Evolutionary conservation across 2,888 invertebrate species (phyloP).

Genomic region (Augiades crinisus): DNA sequence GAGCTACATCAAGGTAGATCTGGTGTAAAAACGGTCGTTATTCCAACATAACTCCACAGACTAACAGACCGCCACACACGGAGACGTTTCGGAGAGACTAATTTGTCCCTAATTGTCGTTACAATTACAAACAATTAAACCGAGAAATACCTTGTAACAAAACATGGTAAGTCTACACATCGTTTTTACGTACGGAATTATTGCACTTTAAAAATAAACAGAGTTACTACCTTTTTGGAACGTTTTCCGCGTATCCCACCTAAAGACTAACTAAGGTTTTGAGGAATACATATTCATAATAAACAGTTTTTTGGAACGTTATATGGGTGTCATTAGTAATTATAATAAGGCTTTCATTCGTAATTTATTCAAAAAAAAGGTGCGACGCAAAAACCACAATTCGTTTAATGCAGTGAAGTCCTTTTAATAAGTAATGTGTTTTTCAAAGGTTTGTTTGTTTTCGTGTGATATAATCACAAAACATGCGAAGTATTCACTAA

Average conservation of each 20-base stretch:
- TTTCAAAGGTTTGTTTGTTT: too few species aligned
- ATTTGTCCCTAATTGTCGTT: conserved; percentile 50
- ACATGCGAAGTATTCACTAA: too few species aligned
- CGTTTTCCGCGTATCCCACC: conserved; percentile 17
- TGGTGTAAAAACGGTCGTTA: conserved; percentile 13
- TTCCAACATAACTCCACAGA: conserved; percentile 9
- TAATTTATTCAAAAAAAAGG: too few species aligned
- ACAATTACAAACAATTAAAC: conserved; percentile 37
- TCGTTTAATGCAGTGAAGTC: too few species aligned
- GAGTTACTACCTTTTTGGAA: conserved; percentile 20
- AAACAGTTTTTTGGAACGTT: background rate
- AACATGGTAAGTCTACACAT: conserved; percentile 7
- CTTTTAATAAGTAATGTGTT: too few species aligned
- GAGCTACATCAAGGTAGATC: background rate
- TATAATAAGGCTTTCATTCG: too few species aligned
- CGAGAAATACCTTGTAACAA: conserved; percentile 32
- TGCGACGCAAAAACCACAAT: too few species aligned
- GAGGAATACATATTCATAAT: background rate
- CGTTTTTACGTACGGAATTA: conserved; percentile 14
- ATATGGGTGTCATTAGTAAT: background rate
- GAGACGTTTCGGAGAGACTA: conserved; percentile 39
- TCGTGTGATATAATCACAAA: too few species aligned
- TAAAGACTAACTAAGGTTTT: conserved; percentile 4
- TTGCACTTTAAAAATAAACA: conserved; percentile 25
- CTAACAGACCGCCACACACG: conserved; percentile 46